These are phyloP conservation scores for Eupithecia vulgata DNA, from an alignment of 2,888 invertebrate genomes.

Conservation along the genomic window DNA sequence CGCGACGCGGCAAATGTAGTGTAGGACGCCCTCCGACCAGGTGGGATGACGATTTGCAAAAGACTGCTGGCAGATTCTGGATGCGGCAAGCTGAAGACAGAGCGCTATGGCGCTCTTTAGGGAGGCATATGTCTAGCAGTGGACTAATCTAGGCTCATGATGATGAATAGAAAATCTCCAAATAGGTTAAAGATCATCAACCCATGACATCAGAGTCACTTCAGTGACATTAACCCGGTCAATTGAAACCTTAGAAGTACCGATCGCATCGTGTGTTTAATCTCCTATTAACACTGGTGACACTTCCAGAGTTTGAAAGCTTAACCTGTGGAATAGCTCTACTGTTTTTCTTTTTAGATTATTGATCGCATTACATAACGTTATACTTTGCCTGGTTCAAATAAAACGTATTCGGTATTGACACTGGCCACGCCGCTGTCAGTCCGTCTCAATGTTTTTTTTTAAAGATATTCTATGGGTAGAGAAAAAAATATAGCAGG, in stretches of 20 bases:
- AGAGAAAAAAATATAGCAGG: background rate
- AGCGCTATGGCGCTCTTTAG: no score
- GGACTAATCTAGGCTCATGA: no score
- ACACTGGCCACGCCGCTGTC: background rate
- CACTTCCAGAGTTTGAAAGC: slow-evolving; percentile 7
- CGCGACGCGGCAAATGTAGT: no score
- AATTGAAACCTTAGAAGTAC: slow-evolving; percentile 58
- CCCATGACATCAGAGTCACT: slow-evolving; percentile 44
- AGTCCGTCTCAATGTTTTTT: no score
- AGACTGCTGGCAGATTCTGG: no score
- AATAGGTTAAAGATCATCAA: slow-evolving; percentile 14
- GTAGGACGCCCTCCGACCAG: no score
- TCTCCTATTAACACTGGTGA: slow-evolving; percentile 46
- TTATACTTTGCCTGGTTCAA: no score
- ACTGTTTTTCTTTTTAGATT: background rate
- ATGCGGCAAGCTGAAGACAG: no score
- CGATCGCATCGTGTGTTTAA: slow-evolving; percentile 54
- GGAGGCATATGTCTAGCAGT: no score
- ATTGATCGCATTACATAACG: background rate
- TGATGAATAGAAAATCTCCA: background rate
- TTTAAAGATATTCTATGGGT: background rate
- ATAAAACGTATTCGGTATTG: background rate
- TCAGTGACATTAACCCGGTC: slow-evolving; percentile 54
- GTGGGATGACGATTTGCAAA: no score
- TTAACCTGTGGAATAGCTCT: background rate